phyloP scores from a whole-genome alignment of 2,113 vertebrate genomes.

The Prochilodus magdalenae region DNA sequence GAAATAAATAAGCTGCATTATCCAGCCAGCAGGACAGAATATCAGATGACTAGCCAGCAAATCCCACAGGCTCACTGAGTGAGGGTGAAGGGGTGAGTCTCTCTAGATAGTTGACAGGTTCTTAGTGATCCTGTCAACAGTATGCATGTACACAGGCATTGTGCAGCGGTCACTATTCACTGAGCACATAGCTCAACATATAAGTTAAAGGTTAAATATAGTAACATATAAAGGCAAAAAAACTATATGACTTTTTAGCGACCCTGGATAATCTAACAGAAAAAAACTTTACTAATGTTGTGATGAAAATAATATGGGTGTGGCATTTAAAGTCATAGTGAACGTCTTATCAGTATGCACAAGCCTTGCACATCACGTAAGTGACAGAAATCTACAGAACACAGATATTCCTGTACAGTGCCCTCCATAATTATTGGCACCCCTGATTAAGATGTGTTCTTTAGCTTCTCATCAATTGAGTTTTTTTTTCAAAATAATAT shows the following conservation, averaged over 20 bases:
- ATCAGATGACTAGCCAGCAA: not conserved
- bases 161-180: conserved; percentile 1
- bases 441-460: too few species aligned
- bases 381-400: too few species aligned
- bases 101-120: not conserved
- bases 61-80: conserved; percentile 15
- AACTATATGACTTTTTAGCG: not conserved
- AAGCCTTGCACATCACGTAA: too few species aligned
- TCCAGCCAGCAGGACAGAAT: not conserved
- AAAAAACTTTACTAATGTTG: not conserved
- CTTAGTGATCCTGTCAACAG: not conserved
- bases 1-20: not conserved
- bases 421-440: too few species aligned
- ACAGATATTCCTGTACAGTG: too few species aligned
- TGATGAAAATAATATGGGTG: not conserved
- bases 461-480: too few species aligned
- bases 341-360: too few species aligned
- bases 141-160: conserved; percentile 12
- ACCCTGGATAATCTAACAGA: not conserved
- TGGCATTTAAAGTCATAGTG: not conserved
- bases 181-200: conserved; percentile 26
- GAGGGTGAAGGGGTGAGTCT: not conserved
- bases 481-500: too few species aligned
- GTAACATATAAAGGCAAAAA: not conserved
- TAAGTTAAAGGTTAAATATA: conserved; percentile 46